Evolutionary conservation across 2,888 invertebrate genomes (phyloP).

Genomic region (Miltochrista miniata): DNA sequence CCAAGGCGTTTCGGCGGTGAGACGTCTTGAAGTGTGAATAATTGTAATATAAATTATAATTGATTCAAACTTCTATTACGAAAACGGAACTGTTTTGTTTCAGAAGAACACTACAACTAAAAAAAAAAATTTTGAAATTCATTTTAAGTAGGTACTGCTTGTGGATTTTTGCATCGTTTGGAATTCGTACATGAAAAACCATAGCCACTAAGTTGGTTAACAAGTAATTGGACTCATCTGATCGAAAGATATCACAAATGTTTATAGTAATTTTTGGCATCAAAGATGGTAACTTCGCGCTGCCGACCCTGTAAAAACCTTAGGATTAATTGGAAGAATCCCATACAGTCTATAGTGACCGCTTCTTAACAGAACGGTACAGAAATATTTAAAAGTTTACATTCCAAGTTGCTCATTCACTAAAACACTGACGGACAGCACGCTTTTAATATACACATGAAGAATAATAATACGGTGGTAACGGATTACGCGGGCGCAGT

Average conservation of each 20-base stretch:
- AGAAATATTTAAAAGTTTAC: neutral
- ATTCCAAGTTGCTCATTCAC: slow-evolving; percentile 21
- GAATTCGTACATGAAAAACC: no score
- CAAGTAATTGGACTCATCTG: no score
- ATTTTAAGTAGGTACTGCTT: neutral
- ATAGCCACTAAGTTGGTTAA: no score
- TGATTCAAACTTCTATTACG: neutral
- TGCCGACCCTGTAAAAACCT: no score
- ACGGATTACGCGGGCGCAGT: slow-evolving; percentile 32
- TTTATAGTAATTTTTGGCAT: no score
- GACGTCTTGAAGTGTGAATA: slow-evolving; percentile 7
- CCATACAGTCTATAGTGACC: no score
- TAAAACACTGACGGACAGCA: slow-evolving; percentile 18
- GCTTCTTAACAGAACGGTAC: no score
- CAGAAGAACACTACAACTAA: no score
- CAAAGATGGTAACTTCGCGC: no score
- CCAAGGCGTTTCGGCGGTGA: neutral
- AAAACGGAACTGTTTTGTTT: slow-evolving; percentile 2
- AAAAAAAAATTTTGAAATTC: no score
- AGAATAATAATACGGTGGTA: slow-evolving; percentile 38
- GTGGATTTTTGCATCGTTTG: neutral
- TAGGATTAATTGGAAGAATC: no score
- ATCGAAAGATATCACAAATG: no score
- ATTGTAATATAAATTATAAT: neutral
- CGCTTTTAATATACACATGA: slow-evolving; percentile 21